Conservation (phyloP, 2,113 vertebrate species). For the Eclectus roratus region DNA sequence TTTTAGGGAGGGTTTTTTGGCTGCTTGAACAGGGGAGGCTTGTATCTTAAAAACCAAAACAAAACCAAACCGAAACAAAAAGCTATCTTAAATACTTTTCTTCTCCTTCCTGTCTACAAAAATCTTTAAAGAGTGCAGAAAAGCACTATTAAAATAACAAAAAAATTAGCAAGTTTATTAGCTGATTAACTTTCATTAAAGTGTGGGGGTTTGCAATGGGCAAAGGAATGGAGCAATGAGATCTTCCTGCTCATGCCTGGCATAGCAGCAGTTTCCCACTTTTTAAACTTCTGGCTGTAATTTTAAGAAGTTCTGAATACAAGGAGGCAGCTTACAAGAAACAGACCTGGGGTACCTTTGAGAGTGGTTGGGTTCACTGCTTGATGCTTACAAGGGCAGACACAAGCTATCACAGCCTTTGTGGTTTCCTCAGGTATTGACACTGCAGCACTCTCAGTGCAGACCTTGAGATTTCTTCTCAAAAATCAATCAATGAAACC, state of each 20-base stretch:
- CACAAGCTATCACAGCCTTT: neutral
- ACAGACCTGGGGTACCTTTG: neutral
- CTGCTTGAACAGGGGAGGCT: neutral
- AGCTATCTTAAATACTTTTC: neutral
- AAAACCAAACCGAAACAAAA: neutral
- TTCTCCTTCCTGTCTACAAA: neutral
- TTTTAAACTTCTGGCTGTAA: too few relatives aligned
- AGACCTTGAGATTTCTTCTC: neutral
- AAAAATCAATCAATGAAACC: neutral
- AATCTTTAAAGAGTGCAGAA: neutral
- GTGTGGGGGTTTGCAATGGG: neutral
- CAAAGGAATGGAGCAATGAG: neutral
- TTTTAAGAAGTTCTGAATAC: neutral
- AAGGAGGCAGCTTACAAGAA: neutral
- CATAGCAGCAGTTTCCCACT: neutral
- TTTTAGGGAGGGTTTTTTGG: neutral
- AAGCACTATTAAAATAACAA: neutral
- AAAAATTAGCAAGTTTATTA: neutral
- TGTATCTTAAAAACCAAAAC: neutral
- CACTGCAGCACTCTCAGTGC: neutral
- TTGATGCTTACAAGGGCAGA: neutral
- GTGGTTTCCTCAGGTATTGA: neutral
- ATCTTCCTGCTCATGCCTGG: neutral
- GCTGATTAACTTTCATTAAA: neutral
- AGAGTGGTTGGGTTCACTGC: neutral